Percentiles rank a stretch among this genome's conserved stretches.
Conservation (phyloP, 2,888 invertebrate genomes). For the Lasioglossum figueresi region DNA sequence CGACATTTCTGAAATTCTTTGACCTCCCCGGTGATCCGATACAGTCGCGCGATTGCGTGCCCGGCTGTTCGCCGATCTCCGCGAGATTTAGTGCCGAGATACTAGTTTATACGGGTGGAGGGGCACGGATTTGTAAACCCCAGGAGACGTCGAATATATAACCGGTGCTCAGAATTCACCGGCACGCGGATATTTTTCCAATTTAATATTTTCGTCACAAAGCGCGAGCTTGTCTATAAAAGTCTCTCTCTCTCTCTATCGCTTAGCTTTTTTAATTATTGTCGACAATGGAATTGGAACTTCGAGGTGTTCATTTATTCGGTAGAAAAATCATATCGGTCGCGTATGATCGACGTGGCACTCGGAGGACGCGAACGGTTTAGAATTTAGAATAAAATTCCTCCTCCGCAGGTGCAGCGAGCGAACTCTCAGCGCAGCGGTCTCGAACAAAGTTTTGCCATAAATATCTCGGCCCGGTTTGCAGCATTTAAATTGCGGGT, state of each 20-base stretch:
- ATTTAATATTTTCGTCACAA: not conserved
- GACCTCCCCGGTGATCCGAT: constrained; percentile 39
- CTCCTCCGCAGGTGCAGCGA: not conserved
- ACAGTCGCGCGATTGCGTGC: constrained; percentile 15
- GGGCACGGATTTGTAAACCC: not conserved
- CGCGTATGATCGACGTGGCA: no score
- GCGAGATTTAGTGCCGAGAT: constrained; percentile 4
- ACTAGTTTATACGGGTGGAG: not conserved
- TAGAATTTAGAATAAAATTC: not conserved
- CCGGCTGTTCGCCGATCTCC: constrained; percentile 10
- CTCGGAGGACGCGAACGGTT: not conserved
- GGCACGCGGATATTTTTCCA: not conserved
- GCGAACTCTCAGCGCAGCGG: not conserved
- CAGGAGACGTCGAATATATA: not conserved
- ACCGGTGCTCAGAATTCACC: not conserved
- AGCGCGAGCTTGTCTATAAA: not conserved
- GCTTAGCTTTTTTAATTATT: not conserved
- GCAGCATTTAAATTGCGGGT: constrained; percentile 7
- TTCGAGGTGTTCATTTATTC: not conserved
- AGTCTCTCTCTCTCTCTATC: not conserved
- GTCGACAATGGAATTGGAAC: not conserved
- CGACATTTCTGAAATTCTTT: constrained; percentile 59
- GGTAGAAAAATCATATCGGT: not conserved
- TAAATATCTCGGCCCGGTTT: not conserved
- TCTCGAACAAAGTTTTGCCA: not conserved